These are phyloP conservation scores for Neelides folsomi DNA, from an alignment of 2,888 invertebrate genomes.

Conservation along the genomic window DNA sequence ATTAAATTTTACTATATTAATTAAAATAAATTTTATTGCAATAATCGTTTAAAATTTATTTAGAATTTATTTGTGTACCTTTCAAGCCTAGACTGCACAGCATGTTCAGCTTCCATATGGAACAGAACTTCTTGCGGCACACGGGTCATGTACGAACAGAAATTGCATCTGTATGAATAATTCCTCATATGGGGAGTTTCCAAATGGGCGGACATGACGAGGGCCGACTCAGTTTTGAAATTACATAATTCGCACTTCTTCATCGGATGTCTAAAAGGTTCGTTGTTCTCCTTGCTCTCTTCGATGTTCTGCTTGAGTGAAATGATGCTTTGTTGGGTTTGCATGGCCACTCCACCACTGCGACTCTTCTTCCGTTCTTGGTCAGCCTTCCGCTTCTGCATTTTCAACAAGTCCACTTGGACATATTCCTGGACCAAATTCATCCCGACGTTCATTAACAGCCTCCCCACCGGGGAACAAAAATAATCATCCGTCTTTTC, in stretches of 20 bases:
- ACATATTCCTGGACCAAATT: constrained; percentile 85
- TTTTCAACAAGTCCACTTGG: constrained; percentile 75
- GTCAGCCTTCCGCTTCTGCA: constrained; percentile 70
- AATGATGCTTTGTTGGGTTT: constrained; percentile 61
- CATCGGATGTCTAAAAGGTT: constrained; percentile 57
- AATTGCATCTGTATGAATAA: constrained; percentile 60
- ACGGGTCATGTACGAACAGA: constrained; percentile 64
- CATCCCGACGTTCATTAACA: constrained; percentile 79
- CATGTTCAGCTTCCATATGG: constrained; percentile 85
- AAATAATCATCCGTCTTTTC: constrained; percentile 48
- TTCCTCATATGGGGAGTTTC: constrained; percentile 85
- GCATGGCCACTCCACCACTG: constrained; percentile 38
- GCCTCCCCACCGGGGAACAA: constrained; percentile 73
- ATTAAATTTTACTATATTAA: constrained; percentile 1
- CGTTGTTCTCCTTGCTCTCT: constrained; percentile 71
- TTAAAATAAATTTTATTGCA: neutral
- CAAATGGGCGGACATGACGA: constrained; percentile 73
- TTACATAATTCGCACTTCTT: constrained; percentile 77
- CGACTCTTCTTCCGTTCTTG: constrained; percentile 51
- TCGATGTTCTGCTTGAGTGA: constrained; percentile 73
- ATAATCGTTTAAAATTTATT: no score
- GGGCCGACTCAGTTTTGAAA: constrained; percentile 72
- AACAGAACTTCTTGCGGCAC: constrained; percentile 76
- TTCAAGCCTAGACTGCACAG: constrained; percentile 66
- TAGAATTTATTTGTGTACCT: no score